Percentiles rank a stretch among this genome's conserved stretches.
phyloP scores from a whole-genome alignment of 1,140 invertebrate species.

The Amyelois transitella region DNA sequence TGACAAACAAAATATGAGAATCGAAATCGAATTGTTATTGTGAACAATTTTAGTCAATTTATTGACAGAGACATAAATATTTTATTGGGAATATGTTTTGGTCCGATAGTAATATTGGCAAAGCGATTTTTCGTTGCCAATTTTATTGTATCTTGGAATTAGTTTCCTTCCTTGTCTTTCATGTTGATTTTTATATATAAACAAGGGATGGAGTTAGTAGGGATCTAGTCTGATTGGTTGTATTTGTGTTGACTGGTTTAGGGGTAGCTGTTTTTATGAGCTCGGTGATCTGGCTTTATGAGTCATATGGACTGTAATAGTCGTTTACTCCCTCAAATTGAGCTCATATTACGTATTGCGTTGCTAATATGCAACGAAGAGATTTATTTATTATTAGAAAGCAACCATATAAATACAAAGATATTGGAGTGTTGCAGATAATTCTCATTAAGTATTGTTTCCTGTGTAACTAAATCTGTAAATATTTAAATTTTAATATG shows the following conservation, averaged over 20 bases:
- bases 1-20: too few species aligned
- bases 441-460: too few species aligned
- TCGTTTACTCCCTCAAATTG: conserved; percentile 26
- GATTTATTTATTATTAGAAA: too few species aligned
- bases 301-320: conserved; percentile 35
- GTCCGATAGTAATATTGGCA: conserved; percentile 19
- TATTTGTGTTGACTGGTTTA: conserved; percentile 30
- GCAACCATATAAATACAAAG: too few species aligned
- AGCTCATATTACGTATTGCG: too few species aligned
- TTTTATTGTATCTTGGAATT: conserved; percentile 27
- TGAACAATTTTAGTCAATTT: too few species aligned
- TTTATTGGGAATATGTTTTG: conserved; percentile 18
- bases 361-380: too few species aligned
- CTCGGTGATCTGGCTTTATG: conserved; percentile 46
- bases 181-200: conserved; percentile 13
- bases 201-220: conserved; percentile 28
- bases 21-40: too few species aligned
- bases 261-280: conserved; percentile 41
- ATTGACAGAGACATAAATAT: conserved; percentile 8
- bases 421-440: too few species aligned
- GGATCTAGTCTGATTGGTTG: conserved; percentile 30
- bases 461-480: too few species aligned
- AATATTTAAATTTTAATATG: too few species aligned
- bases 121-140: conserved; percentile 17
- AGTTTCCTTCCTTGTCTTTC: conserved; percentile 12